Evolutionary conservation across 2,888 invertebrate species (phyloP), one percentile per base, ranked within the genome.

Genomic region (Eupeodes latifasciatus): DNA sequence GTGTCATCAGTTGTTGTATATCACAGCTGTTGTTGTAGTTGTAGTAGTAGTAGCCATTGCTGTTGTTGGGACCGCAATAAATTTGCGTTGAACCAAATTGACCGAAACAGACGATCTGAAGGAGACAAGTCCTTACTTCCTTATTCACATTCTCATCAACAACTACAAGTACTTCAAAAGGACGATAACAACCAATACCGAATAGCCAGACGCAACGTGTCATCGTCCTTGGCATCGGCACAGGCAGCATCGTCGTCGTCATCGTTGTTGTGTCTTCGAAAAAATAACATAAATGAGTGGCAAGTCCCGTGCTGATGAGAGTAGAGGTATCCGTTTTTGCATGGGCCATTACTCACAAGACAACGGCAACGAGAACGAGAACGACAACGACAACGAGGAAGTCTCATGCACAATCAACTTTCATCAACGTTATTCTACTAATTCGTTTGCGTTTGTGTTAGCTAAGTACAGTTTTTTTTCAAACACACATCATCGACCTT

Each of bases 311-410:
- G 76, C 84, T 84, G 84, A 82, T 87, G 72, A 76, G 72, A 81
- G 62, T 9, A 40, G 40, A 40, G 40, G 40, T 81, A 81, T 81
- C 87, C 80, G 77, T 84, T 84, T 77, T 76, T 87, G 84, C 77
- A 80, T 87, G 87, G 87, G 59, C 57, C 84, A 84, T 87, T 84
- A 87, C 77, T 84, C 74, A 80, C 83, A 84, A 67, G 83, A 59
- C 72, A 62, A 27, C 49, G 5, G n/a, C 12, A 10, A 66, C 47
- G 27, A 27, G 14, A 36, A 36, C 19, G 10, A 51, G 11, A 62
- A 27, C 49, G 5, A n/a, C 12, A 10, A 66, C 47, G 27, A 27
- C 27, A 36, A 36, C 19, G 10, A 51, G n/a, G 36, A 67, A 67
- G 51, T 55, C 55, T 55, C 19, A 19, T 19, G 44, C 14, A 55